Evolutionary conservation across 2,888 invertebrate species (phyloP), one percentile per base, ranked within the genome.

Genomic region (Drosophila cracens): DNA sequence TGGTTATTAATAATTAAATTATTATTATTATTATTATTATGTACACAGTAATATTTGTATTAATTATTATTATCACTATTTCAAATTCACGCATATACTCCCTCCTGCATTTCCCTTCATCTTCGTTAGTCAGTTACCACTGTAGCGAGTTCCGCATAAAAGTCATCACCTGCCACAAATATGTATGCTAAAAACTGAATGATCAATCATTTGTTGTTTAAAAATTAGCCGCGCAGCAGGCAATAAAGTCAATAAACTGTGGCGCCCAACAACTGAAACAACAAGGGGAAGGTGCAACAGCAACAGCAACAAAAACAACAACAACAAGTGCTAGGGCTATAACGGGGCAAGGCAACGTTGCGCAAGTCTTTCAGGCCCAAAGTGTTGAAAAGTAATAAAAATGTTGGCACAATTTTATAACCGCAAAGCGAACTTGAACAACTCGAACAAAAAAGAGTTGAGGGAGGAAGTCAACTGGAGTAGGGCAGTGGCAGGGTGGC

Each of bases 371-470:
- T 56, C n/a, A n/a, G 13, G 59, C 70, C 67, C 48, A 76, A 89
- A 84, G 91, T 88, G 88, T 90, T 90, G 88, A 88, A 88, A 90
- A 88, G 80, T 86, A 79, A 88, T 88, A 88, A 88, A 88, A 88
- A 79, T 77, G 90, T 90, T 88, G 90, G 87, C 90, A 86, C 88
- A 88, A 82, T 90, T 88, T 83, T 89, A 89, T 79, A 74, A 56
- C 83, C 86, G 46, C 81, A 78, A 77, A 70, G 65, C 43, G 65
- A 49, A 54, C 38, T 46, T 34, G 29, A 27, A 31, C 57, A 69
- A 46, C 46, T 46, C 8, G 21, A 46, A 46, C 16, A 46, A 25
- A 46, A 76, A 58, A 66, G 72, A 52, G 61, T 78, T 78, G 58
- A 80, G 81, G 63, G 71, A 69, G 66, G 61, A 27, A 46, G 66